Conservation (phyloP, 1,140 invertebrate species). For the Hycleus phaleratus region DNA sequence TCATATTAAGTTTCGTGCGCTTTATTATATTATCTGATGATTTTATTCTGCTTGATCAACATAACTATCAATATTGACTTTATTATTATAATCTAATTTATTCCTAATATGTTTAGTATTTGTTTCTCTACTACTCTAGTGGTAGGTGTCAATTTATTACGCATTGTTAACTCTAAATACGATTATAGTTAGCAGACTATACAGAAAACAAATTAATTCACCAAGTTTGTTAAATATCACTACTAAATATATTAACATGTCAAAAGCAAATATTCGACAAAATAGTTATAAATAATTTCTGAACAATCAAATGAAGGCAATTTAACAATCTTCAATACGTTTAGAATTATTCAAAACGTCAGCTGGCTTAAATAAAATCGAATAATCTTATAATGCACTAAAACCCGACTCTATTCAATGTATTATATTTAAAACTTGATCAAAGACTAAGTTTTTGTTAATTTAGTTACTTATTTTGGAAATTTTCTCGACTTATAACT, state of each 20-base stretch:
- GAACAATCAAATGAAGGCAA: conserved; percentile 5
- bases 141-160: conserved; percentile 5
- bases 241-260: conserved; percentile 16
- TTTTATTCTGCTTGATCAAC: background rate
- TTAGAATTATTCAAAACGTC: no score
- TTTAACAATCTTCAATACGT: no score
- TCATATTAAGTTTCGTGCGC: background rate
- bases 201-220: conserved; percentile 11
- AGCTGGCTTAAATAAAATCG: no score
- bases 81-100: conserved; percentile 7
- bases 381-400: no score
- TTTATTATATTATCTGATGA: background rate
- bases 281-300: conserved; percentile 11
- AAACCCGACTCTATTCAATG: no score
- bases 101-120: conserved; percentile 2
- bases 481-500: no score
- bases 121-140: conserved; percentile 1
- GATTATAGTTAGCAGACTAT: conserved; percentile 1
- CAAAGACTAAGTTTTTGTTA: no score
- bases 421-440: no score
- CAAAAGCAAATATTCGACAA: conserved; percentile 9
- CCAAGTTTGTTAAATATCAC: conserved; percentile 11
- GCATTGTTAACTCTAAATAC: conserved; percentile 9
- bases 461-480: no score
- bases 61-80: conserved; percentile 2